phyloP scores from a whole-genome alignment of 2,888 invertebrate species.

The Machimus rusticus region DNA sequence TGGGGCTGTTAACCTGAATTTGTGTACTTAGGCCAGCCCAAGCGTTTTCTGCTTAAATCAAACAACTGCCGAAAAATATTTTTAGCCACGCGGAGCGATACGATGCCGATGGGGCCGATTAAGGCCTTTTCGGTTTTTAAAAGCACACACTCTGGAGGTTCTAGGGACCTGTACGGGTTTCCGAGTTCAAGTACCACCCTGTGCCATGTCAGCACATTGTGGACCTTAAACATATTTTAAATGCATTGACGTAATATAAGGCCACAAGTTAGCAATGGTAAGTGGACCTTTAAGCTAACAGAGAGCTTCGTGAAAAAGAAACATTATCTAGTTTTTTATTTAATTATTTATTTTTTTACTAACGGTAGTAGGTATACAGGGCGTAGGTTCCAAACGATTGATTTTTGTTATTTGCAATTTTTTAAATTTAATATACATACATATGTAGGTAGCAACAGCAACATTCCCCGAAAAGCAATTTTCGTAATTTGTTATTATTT shows the following conservation, averaged over 20 bases:
- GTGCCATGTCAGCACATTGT: background rate
- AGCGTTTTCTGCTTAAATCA: background rate
- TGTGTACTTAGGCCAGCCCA: slow-evolving; percentile 14
- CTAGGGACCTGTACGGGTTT: background rate
- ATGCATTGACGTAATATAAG: background rate
- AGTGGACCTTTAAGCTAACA: background rate
- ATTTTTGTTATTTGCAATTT: too few relatives aligned
- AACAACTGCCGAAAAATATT: background rate
- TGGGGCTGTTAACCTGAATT: slow-evolving; percentile 22
- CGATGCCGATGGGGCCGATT: background rate
- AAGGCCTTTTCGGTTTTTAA: background rate
- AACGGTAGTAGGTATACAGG: too few relatives aligned
- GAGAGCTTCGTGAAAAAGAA: background rate
- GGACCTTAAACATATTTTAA: background rate
- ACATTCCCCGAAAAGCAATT: too few relatives aligned
- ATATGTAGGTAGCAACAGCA: too few relatives aligned
- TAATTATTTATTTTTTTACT: too few relatives aligned
- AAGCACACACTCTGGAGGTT: background rate
- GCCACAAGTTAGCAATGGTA: background rate
- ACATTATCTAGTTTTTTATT: too few relatives aligned
- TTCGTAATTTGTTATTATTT: too few relatives aligned
- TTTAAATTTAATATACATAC: too few relatives aligned
- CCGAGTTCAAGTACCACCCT: background rate
- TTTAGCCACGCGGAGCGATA: background rate
- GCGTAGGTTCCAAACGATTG: too few relatives aligned